Evolutionary conservation across 2,888 invertebrate genomes (phyloP).

Genomic region (Lagria hirta): DNA sequence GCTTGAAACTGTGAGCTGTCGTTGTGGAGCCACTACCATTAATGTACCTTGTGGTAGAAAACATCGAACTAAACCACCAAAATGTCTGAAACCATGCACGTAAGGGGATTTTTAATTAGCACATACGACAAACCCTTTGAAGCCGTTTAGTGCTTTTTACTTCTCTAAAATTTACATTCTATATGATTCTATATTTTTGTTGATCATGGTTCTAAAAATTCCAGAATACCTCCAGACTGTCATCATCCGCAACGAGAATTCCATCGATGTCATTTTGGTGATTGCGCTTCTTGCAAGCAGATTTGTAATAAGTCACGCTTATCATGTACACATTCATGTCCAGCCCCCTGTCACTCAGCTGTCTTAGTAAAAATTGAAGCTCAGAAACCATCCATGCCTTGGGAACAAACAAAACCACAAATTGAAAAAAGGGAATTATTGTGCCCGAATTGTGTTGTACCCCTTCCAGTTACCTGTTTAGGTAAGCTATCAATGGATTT

Average conservation of each 20-base stretch:
- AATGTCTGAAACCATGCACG: slow-evolving; percentile 74
- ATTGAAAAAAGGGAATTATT: slow-evolving; percentile 60
- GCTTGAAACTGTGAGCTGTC: slow-evolving; percentile 72
- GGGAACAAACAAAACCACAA: slow-evolving; percentile 58
- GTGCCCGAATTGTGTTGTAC: slow-evolving; percentile 72
- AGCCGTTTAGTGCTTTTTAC: not conserved
- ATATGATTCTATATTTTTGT: slow-evolving; percentile 38
- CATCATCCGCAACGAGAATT: slow-evolving; percentile 73
- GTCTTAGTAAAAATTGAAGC: slow-evolving; percentile 64
- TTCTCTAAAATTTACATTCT: not conserved
- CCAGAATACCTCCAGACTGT: slow-evolving; percentile 74
- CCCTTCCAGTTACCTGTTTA: slow-evolving; percentile 70
- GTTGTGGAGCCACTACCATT: slow-evolving; percentile 76
- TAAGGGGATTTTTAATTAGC: slow-evolving; percentile 52
- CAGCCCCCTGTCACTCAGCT: slow-evolving; percentile 73
- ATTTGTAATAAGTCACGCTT: slow-evolving; percentile 64
- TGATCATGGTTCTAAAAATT: too few species aligned
- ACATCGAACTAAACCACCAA: slow-evolving; percentile 73
- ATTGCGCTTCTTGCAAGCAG: slow-evolving; percentile 81
- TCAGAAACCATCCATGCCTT: slow-evolving; percentile 65
- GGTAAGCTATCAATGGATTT: slow-evolving; percentile 35
- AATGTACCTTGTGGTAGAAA: slow-evolving; percentile 87
- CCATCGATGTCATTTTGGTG: slow-evolving; percentile 81
- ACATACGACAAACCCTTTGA: slow-evolving; percentile 1
- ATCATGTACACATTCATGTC: slow-evolving; percentile 70